These are phyloP conservation scores for Steinernema carpocapsae DNA, from an alignment of 2,888 invertebrate genomes.

Conservation along the genomic window DNA sequence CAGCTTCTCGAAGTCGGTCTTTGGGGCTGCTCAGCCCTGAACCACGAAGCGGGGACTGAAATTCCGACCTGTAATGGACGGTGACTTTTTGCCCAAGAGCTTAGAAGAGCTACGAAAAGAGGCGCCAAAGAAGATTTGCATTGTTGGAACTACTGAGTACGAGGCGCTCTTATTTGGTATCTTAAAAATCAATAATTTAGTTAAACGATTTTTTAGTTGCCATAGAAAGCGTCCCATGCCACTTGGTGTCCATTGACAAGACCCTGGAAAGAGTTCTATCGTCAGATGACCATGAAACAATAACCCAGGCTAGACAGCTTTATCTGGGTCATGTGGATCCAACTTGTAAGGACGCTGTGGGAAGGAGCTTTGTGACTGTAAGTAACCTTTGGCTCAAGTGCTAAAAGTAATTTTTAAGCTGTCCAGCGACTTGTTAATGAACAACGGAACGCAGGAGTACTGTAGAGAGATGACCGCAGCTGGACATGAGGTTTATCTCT, in stretches of 20 bases:
- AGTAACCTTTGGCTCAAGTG: neutral
- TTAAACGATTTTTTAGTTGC: conserved; percentile 31
- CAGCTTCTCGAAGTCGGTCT: conserved; percentile 13
- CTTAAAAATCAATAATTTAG: neutral
- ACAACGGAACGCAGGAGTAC: conserved; percentile 52
- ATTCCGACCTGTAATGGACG: conserved; percentile 29
- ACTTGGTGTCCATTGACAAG: conserved; percentile 58
- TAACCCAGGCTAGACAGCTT: conserved; percentile 54
- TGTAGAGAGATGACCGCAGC: conserved; percentile 11
- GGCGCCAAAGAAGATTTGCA: conserved; percentile 55
- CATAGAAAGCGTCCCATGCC: conserved; percentile 45
- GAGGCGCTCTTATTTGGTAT: conserved; percentile 57
- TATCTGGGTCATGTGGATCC: conserved; percentile 55
- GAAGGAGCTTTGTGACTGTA: conserved; percentile 58
- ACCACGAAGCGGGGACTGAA: conserved; percentile 32
- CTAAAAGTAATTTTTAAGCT: conserved; percentile 41
- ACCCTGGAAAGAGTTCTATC: conserved; percentile 56
- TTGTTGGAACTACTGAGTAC: conserved; percentile 57
- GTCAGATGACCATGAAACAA: conserved; percentile 50
- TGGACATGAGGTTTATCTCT: conserved; percentile 47
- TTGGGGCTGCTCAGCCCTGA: conserved; percentile 17
- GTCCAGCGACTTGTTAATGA: conserved; percentile 57
- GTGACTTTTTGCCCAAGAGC: conserved; percentile 55
- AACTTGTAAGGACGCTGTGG: conserved; percentile 51
- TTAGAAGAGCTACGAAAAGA: conserved; percentile 52